phyloP scores from a whole-genome alignment of 2,113 vertebrate species.

The Dolichallabes microphthalmus region DNA sequence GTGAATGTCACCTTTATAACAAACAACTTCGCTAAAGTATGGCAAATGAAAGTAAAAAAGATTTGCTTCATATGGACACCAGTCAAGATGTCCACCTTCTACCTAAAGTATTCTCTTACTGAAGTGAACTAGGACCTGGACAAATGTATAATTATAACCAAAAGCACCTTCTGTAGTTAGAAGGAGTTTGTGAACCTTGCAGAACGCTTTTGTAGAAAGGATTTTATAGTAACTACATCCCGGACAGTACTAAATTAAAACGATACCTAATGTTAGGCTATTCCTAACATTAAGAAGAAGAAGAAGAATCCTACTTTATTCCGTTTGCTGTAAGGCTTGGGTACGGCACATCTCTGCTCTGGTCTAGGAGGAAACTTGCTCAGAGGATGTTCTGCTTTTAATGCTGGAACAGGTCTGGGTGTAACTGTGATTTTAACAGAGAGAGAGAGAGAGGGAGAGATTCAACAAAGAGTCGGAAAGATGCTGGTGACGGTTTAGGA shows the following conservation, averaged over 20 bases:
- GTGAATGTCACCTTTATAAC: neutral
- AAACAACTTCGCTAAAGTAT: neutral
- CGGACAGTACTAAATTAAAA: neutral
- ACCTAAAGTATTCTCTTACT: neutral
- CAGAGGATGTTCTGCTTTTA: slow-evolving; percentile 17
- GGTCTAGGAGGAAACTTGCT: slow-evolving; percentile 9
- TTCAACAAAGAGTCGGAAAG: neutral
- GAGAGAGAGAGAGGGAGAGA: neutral
- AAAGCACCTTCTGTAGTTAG: neutral
- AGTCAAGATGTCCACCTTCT: neutral
- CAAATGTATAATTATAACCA: neutral
- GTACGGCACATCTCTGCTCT: neutral
- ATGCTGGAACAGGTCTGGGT: neutral
- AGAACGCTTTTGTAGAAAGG: neutral
- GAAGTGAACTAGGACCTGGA: neutral
- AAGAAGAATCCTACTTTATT: slow-evolving; percentile 17
- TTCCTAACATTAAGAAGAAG: neutral
- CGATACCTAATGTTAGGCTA: neutral
- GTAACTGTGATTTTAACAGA: neutral
- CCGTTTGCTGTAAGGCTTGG: neutral
- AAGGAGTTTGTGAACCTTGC: neutral
- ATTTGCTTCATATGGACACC: neutral
- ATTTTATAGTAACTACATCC: neutral
- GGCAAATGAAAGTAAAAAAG: neutral
- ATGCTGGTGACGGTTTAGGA: neutral